A percentile compares a stretch with the other conserved stretches of the same genome.
These are phyloP conservation scores for Willowsia nigromaculata DNA, from an alignment of 2,888 invertebrate genomes.

Conservation along the genomic window DNA sequence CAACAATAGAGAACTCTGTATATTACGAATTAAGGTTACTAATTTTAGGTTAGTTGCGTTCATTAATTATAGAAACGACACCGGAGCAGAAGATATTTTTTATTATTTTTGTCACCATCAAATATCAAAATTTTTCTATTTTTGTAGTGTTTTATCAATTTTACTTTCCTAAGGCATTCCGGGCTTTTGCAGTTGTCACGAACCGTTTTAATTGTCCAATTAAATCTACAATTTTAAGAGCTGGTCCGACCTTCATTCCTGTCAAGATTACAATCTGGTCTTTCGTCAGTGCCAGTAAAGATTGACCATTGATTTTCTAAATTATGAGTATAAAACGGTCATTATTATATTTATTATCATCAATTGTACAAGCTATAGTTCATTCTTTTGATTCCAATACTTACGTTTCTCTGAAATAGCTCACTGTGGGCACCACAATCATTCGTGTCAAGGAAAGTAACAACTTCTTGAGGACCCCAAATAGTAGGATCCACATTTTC, in stretches of 20 bases:
- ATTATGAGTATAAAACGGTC: slow-evolving; percentile 76
- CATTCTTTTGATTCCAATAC: too few species aligned
- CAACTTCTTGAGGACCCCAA: slow-evolving; percentile 93
- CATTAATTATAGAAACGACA: neutral
- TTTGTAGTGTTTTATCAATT: too few species aligned
- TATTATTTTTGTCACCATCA: too few species aligned
- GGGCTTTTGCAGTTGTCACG: slow-evolving; percentile 83
- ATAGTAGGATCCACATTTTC: slow-evolving; percentile 84
- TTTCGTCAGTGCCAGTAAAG: slow-evolving; percentile 89
- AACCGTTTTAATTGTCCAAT: slow-evolving; percentile 95
- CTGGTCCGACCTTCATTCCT: slow-evolving; percentile 96
- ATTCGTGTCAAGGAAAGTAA: slow-evolving; percentile 93
- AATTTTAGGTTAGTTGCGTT: neutral
- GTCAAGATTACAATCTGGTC: slow-evolving; percentile 94
- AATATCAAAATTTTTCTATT: too few species aligned
- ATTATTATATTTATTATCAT: too few species aligned
- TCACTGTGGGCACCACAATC: slow-evolving; percentile 86
- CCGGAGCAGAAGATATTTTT: neutral
- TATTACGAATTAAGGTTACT: neutral
- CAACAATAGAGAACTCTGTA: neutral
- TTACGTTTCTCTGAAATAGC: slow-evolving; percentile 83
- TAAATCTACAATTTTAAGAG: slow-evolving; percentile 94
- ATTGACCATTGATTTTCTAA: slow-evolving; percentile 89
- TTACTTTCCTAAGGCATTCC: slow-evolving; percentile 74
- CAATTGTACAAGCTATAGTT: too few species aligned